phyloP scores from a whole-genome alignment of 1,140 invertebrate species.

The Drosophila nasuta region DNA sequence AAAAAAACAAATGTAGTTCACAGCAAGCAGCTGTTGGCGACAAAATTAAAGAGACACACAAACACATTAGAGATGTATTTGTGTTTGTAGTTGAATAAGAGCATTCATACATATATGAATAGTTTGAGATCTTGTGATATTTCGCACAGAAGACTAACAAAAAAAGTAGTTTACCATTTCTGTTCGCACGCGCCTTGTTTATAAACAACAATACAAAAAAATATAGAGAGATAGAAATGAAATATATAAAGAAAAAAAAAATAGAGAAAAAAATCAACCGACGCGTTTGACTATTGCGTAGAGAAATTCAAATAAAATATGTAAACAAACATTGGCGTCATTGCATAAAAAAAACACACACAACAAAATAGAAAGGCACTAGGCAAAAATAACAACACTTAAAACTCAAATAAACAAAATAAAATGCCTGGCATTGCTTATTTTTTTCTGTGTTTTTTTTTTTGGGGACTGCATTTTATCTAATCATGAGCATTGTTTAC shows the following conservation, averaged over 20 bases:
- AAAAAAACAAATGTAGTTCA: conserved; percentile 5
- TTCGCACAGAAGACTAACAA: conserved; percentile 3
- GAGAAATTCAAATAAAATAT: conserved; percentile 36
- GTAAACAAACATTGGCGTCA: conserved; percentile 78
- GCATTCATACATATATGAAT: not conserved
- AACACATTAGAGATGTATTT: not conserved
- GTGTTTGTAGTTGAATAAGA: not conserved
- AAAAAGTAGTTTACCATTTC: conserved; percentile 48
- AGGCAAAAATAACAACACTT: conserved; percentile 54
- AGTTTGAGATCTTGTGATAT: conserved; percentile 57
- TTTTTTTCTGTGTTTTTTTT: conserved; percentile 5
- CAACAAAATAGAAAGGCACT: conserved; percentile 35
- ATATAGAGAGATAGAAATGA: conserved; percentile 16
- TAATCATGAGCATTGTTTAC: conserved; percentile 64
- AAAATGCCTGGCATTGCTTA: conserved; percentile 15
- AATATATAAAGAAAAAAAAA: conserved; percentile 35
- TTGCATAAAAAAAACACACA: conserved; percentile 53
- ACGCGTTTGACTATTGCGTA: conserved; percentile 48
- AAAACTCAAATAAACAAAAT: conserved; percentile 66
- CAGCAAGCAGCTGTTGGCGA: conserved; percentile 22
- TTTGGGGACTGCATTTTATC: conserved; percentile 36
- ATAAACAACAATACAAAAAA: conserved; percentile 37
- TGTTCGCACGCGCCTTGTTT: conserved; percentile 61
- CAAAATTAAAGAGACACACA: not conserved
- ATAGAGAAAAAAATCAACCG: conserved; percentile 12